Evolutionary conservation across 2,888 invertebrate genomes (phyloP).

Genomic region (Nasonovia ribisnigri): DNA sequence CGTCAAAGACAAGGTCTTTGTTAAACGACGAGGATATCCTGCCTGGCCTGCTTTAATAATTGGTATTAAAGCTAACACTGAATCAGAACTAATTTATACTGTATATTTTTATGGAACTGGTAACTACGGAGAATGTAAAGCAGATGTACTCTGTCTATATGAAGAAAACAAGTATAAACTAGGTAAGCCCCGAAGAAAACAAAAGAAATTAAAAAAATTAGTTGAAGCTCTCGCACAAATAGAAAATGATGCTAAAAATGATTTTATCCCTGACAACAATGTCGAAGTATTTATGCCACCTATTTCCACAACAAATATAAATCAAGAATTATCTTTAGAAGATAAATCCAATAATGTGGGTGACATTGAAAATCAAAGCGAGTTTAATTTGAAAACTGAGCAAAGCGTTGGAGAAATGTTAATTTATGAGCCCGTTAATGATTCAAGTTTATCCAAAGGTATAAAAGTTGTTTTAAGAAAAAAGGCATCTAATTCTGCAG

Average conservation of each 20-base stretch:
- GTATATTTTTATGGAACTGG: conserved; percentile 95
- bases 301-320: not conserved
- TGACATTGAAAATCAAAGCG: not conserved
- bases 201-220: conserved; percentile 83
- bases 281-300: not conserved
- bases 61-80: conserved; percentile 73
- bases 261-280: not conserved
- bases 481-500: not conserved
- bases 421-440: not conserved
- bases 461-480: not conserved
- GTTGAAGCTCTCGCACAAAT: conserved; percentile 91
- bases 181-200: conserved; percentile 73
- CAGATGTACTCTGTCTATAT: conserved; percentile 89
- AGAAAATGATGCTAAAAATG: conserved; percentile 79
- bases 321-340: not conserved
- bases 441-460: not conserved
- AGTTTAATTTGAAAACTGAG: not conserved
- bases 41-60: conserved; percentile 89
- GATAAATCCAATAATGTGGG: not conserved
- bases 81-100: conserved; percentile 79
- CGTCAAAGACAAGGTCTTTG: conserved; percentile 85
- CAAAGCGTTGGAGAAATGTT: not conserved
- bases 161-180: conserved; percentile 84
- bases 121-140: conserved; percentile 85
- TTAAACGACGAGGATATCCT: conserved; percentile 97